Percentiles rank a stretch among this genome's conserved stretches.
Evolutionary conservation across 2,888 invertebrate genomes (phyloP).

Genomic region (Meghimatium bilineatum): DNA sequence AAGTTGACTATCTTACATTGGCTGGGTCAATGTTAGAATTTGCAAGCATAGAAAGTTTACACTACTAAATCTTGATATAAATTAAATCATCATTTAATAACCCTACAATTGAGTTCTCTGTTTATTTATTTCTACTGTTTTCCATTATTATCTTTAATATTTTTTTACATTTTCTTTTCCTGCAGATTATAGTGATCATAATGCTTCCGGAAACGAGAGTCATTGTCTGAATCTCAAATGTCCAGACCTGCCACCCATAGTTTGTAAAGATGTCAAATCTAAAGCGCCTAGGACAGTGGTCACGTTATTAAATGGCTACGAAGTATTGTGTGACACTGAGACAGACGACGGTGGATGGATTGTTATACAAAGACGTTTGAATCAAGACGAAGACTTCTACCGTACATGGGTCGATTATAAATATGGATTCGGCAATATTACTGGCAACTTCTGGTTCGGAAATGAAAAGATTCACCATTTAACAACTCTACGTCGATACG

Average conservation of each 20-base stretch:
- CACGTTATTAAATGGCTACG: neutral
- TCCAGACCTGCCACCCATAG: neutral
- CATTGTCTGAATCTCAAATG: neutral
- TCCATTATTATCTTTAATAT: too few species aligned
- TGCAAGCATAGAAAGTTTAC: too few species aligned
- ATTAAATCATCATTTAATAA: too few species aligned
- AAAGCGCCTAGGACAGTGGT: neutral
- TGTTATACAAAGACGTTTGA: conserved; percentile 19
- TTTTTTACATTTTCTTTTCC: too few species aligned
- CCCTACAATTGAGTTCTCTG: too few species aligned
- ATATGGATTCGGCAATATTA: conserved; percentile 31
- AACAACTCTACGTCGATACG: conserved; percentile 9
- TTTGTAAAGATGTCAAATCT: conserved; percentile 14
- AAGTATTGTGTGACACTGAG: conserved; percentile 32
- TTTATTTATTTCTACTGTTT: too few species aligned
- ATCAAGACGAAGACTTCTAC: conserved; percentile 18
- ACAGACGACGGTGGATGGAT: conserved; percentile 34
- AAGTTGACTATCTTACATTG: too few species aligned
- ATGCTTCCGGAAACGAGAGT: neutral
- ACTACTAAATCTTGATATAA: too few species aligned
- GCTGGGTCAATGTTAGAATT: too few species aligned
- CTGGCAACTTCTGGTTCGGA: conserved; percentile 25
- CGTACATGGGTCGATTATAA: conserved; percentile 29
- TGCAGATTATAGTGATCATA: too few species aligned
- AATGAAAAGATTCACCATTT: conserved; percentile 33